Evolutionary conservation across 2,888 invertebrate species (phyloP), one percentile per base, ranked within the genome.

Genomic region (Furcula furcula): DNA sequence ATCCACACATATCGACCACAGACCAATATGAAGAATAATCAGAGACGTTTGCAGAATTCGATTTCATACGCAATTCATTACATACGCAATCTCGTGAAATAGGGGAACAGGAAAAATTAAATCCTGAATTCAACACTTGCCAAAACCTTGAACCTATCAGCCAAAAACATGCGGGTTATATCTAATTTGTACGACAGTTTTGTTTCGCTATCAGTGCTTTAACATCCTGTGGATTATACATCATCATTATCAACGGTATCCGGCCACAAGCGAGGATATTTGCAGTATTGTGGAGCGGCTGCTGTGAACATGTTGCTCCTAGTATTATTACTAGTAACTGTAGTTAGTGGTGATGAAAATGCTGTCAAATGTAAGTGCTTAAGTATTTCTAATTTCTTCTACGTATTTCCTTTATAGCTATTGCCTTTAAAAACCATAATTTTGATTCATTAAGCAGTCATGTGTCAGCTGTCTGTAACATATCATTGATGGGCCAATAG

Each of bases 201-300:
- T 12, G 23, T 9, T 7, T 15, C 7, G 27, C 27, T 27, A 27
- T 27, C 27, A 15, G 27, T n/a, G 5, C 15, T 9, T n/a, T 15
- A 15, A 10, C 27, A 27, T 27, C 27, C 27, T 27, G 27, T 15
- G 10, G 27, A 27, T 27, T 21, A 23, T 7, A 23, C 3, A 15
- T 15, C 9, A 10, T 15, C 7, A 27, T 21, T 27, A 27, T 27
- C 27, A 15, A 7, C 10, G 7, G 10, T 15, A 27, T 27, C 27
- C 27, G 27, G 27, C 15, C 27, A 27, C 9, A 27, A 27, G 25
- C 7, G n/a, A 12, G 10, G 12, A 14, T 3, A 9, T n/a, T 15
- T n/a, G 9, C 2, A 15, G 9, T 4, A 5, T 3, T 14, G n/a
- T n/a, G 9, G 1, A 15, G 7, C 9, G 7, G 14, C 9, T 9